Evolutionary conservation across 30 jellyfish, hydroid and myxozoan genomes (phyloP).

Genomic region (Catostylus mosaicus): DNA sequence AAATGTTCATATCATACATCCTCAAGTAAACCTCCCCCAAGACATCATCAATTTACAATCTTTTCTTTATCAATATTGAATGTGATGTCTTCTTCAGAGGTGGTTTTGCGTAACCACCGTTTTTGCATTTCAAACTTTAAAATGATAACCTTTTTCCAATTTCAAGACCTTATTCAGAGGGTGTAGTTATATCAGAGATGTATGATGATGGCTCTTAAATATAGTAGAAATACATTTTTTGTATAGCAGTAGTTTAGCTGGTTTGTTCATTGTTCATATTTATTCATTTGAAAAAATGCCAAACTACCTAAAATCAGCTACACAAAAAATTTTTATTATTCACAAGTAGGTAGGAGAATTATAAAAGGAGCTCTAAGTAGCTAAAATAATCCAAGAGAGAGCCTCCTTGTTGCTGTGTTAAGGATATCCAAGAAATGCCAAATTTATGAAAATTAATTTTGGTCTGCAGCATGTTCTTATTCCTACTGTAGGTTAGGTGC

Average conservation of each 20-base stretch:
- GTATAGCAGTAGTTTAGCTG: background rate
- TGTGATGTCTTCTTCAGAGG: background rate
- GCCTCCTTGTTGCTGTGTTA: too few relatives aligned
- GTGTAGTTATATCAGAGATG: background rate
- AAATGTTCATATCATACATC: background rate
- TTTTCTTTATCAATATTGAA: background rate
- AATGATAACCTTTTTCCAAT: background rate
- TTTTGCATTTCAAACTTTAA: background rate
- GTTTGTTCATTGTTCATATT: too few relatives aligned
- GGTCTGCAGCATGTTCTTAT: background rate
- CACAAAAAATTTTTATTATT: too few relatives aligned
- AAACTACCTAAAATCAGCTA: too few relatives aligned
- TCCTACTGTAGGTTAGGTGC: background rate
- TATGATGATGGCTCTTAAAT: background rate
- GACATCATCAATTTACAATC: background rate
- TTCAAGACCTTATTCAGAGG: background rate
- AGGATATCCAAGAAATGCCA: too few relatives aligned
- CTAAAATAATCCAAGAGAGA: too few relatives aligned
- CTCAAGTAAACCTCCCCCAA: background rate
- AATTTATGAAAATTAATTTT: too few relatives aligned
- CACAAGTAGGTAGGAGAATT: too few relatives aligned
- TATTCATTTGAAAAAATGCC: too few relatives aligned
- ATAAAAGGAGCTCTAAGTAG: too few relatives aligned
- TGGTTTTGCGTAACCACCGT: background rate
- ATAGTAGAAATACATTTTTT: background rate